Evolutionary conservation across 2,113 vertebrate genomes (phyloP), one percentile per base, ranked within the genome.

Genomic region (Atherinomorus stipes): DNA sequence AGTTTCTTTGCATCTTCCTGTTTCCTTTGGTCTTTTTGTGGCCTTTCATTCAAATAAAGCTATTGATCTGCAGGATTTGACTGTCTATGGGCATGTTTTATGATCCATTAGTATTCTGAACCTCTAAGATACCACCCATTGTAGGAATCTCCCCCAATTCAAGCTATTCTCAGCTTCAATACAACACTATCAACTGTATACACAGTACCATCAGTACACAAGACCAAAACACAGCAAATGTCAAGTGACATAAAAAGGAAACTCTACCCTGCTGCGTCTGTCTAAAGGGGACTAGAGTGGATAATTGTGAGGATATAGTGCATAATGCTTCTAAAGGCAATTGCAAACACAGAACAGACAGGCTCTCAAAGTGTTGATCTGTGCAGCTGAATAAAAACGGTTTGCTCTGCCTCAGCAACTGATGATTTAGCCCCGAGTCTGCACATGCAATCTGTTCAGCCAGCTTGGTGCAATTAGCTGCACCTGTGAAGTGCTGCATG

Each of bases 201-300:
- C 31, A 34, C 31, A 34, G 2, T 13, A 40, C 10, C 38, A 11
- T 19, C 21, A 22, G 49, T 28, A 64, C 45, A 63, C 26, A 22
- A 22, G 44, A 45, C 26, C 61, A 64, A 0, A 0, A 28, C 18
- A 66, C 51, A 23, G n/a, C 11, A 0, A 26, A 67, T 45, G 52
- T 1, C 31, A 34, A 0, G 0, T 56, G 23, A 66, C 51, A 25
- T 31, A n/a, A 0, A 28, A 67, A 34, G 53, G 65, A 49, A 69
- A 61, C 12, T 47, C 21, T 42, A 22, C 34, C 1, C 13, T 23
- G 19, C 45, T 31, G 12, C 38, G 56, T 70, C 40, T 69, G 31
- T 31, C 45, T 53, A 37, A 66, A 31, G 23, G n/a, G 19, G 26
- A 22, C 7, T 0, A 37, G 21, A 34, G 11, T 2, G 1, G 7